Evolutionary conservation across 2,113 vertebrate genomes (phyloP).

Genomic region (Chitala chitala): DNA sequence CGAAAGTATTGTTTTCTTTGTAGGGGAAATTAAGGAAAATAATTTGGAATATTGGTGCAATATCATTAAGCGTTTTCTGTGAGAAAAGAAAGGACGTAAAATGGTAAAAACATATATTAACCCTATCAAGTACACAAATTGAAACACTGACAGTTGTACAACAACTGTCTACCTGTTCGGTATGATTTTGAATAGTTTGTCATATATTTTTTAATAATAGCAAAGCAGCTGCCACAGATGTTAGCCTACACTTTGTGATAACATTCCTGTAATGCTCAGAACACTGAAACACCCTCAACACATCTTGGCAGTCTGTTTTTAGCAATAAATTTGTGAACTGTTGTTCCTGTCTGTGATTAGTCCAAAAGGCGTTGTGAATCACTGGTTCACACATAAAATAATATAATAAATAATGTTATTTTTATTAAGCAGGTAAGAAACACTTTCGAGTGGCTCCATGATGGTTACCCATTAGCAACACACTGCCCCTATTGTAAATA

Average conservation of each 20-base stretch:
- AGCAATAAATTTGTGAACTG: constrained; percentile 1
- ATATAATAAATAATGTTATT: too few species aligned
- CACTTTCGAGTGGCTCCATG: too few species aligned
- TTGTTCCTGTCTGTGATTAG: neutral
- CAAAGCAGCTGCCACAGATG: neutral
- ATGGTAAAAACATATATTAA: neutral
- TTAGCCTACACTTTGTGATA: neutral
- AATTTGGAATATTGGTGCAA: too few species aligned
- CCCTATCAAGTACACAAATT: neutral
- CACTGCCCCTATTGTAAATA: too few species aligned
- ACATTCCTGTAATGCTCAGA: neutral
- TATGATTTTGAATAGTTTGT: neutral
- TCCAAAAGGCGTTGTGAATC: too few species aligned
- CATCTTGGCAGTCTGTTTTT: neutral
- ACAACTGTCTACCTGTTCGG: neutral
- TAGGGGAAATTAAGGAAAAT: neutral
- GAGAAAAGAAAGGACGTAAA: neutral
- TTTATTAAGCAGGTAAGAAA: too few species aligned
- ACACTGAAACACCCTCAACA: neutral
- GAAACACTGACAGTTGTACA: neutral
- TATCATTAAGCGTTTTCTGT: neutral
- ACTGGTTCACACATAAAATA: too few species aligned
- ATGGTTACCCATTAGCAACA: too few species aligned
- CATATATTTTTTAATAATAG: neutral
- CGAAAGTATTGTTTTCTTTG: too few species aligned